Base-by-base conservation (phyloP, 2,888 invertebrate genomes). In the Euplexia lucipara region DNA sequence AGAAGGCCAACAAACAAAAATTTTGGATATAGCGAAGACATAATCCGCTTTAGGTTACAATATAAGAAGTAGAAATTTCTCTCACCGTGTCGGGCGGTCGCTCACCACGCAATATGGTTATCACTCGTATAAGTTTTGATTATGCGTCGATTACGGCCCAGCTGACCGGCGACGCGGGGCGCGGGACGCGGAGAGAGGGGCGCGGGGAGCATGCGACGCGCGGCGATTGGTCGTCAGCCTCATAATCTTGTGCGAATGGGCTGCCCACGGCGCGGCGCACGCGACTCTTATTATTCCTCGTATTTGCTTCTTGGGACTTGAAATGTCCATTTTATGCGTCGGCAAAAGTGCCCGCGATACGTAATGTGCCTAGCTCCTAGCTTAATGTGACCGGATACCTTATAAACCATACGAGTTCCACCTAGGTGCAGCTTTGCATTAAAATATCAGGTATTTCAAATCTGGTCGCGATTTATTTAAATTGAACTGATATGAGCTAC, bases 211-310 rank as follows among this genome's bases (percentile, higher is more conserved):
- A 8, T 14, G 52, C 54, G 42, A 6, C 64, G 66, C 58, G 30
- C 63, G 64, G 74, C 77, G 57, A 90, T 90, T 91, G 90, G 90
- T 61, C 79, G 80, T 61, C 53, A 65, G 68, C 74, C 73, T 70
- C 79, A 83, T 87, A 88, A 90, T 88, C 86, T 87, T 77, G 82
- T 83, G 82, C 86, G 84, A 86, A 83, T 86, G 84, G 83, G 82
- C 87, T 83, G 88, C 83, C 81, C 83, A 84, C 81, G 86, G 88
- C 86, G 88, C 81, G 86, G 88, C 86, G 88, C 88, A 86, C 84
- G 86, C 87, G 86, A 80, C 78, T 79, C 76, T 72, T 82, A 79
- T 72, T 79, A 82, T 81, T 82, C 75, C 66, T 72, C 66, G 64
- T 82, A 79, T 77, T 80, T 80, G 70, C 69, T 73, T 76, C 74